Evolutionary conservation across 2,888 invertebrate species (phyloP), one percentile per base, ranked within the genome.

Genomic region (Epicampocera succincta): DNA sequence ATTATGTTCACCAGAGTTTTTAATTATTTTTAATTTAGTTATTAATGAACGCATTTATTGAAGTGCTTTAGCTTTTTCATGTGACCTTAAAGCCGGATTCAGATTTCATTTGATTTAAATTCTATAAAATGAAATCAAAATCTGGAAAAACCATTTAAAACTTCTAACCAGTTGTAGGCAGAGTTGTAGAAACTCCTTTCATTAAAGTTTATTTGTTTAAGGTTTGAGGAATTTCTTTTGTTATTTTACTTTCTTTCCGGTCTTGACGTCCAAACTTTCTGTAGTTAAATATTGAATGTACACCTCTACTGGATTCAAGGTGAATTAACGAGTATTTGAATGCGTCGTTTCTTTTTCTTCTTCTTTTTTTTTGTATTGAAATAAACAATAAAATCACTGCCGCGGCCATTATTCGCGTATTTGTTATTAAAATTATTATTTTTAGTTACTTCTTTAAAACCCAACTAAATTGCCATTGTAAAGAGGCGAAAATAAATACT

Each of bases 401-500:
- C 50, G 25, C 38, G 21, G 13, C 68, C 61, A 52, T 68, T 44
- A 61, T 69, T 68, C 15, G 33, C 33, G 33, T 33, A 33, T 33
- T 69, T 52, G 50, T 54, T 74, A 46, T 74, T 40, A 19, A 15
- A 63, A 73, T 63, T 44, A 73, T 58, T 66, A 75, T 75, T 68
- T 68, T 76, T 69, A 68, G 74, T 68, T 52, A 68, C 17, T 44
- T 61, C 61, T 52, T 13, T 38, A 60, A 72, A 65, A 33, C 29
- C 58, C 42, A 52, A 60, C 60, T 66, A 71, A 74, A 82, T 78
- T 82, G 78, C 78, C 74, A 71, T 78, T 61, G 61, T 74, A 71
- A 82, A 74, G 66, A 74, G 71, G 82, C 74, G 78, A 82, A 82
- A 71, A 61, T 75, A 66, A 78, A 71, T 76, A 19, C 29, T 52